These are phyloP conservation scores for Tipula confusa DNA, from an alignment of 2,888 invertebrate species.

Conservation along the genomic window DNA sequence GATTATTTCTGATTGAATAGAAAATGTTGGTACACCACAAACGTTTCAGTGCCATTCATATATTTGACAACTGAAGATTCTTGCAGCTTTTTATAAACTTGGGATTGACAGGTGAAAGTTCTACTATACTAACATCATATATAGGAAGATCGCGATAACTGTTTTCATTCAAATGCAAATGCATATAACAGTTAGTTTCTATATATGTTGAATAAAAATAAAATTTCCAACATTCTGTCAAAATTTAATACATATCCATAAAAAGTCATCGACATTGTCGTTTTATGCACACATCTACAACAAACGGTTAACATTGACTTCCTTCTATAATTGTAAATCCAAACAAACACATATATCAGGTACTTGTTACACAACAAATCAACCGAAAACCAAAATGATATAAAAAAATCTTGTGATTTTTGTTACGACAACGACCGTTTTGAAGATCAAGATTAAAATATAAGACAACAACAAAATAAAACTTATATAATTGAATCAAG, in stretches of 20 bases:
- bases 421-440: slow-evolving; percentile 6
- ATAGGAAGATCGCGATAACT: neutral
- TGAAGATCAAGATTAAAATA: neutral
- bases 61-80: neutral
- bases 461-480: neutral
- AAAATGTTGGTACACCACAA: neutral
- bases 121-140: neutral
- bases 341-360: neutral
- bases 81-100: neutral
- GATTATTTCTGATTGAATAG: neutral
- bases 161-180: neutral
- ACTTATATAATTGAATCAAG: neutral
- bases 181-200: neutral
- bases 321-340: slow-evolving; percentile 7
- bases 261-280: neutral
- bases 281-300: neutral
- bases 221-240: neutral
- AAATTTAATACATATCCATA: neutral
- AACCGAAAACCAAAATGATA: neutral
- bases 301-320: slow-evolving; percentile 1
- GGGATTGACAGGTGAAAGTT: neutral
- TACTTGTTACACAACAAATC: slow-evolving; percentile 6
- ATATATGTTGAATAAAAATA: neutral
- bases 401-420: neutral
- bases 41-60: neutral